phyloP scores from a whole-genome alignment of 2,797 vertebrate species.

The Netta rufina region DNA sequence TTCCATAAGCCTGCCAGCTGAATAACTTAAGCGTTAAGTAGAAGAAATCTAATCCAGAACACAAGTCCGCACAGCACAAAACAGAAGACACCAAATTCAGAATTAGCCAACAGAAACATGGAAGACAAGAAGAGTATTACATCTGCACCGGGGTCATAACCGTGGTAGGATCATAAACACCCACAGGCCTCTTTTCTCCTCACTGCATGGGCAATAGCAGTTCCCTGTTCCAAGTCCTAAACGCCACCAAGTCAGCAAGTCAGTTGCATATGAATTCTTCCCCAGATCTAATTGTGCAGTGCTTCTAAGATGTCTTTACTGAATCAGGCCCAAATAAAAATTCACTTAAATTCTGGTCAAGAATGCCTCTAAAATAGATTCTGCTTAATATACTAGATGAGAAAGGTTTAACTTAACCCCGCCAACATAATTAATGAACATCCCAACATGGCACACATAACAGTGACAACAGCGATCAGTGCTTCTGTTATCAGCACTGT shows the following conservation, averaged over 20 bases:
- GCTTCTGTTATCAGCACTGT: slow-evolving; percentile 83
- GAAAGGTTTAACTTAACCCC: slow-evolving; percentile 69
- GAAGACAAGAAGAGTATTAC: not conserved
- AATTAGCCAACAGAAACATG: not conserved
- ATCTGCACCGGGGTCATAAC: not conserved
- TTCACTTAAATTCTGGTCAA: slow-evolving; percentile 42
- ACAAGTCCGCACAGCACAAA: not conserved
- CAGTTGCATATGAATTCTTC: not conserved
- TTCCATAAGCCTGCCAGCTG: not conserved
- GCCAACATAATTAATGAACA: slow-evolving; percentile 85
- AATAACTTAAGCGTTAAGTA: not conserved
- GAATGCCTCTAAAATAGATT: not conserved
- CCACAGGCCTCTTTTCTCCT: not conserved
- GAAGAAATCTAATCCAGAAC: not conserved
- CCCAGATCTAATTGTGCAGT: not conserved
- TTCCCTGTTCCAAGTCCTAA: not conserved
- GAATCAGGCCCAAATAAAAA: not conserved
- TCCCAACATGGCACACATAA: slow-evolving; percentile 69
- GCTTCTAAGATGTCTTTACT: not conserved
- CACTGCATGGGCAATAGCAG: not conserved
- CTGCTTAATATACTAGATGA: slow-evolving; percentile 25
- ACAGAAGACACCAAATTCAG: not conserved
- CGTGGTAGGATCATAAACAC: not conserved
- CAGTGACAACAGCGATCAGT: slow-evolving; percentile 69
- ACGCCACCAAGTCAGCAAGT: not conserved